Base-by-base conservation (phyloP, 1,140 invertebrate species). In the Cydia amplana region DNA sequence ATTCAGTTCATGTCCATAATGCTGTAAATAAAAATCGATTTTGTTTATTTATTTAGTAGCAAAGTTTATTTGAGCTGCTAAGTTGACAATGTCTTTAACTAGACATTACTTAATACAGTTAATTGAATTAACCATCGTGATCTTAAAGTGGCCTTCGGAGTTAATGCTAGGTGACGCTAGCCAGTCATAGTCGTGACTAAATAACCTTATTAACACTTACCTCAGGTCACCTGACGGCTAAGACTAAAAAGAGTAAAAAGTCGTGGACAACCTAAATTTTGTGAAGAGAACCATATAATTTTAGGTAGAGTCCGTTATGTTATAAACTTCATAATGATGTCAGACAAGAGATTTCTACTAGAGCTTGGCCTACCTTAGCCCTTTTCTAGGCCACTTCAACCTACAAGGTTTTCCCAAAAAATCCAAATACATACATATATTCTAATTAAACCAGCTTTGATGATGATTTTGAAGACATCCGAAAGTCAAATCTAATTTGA, bases 141-240 rank as follows among this genome's bases (percentile, higher is more conserved):
- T 20, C 55, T 60, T 23, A 12, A 23, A 23, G 9, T 23, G 20
- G n/a, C 55, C 20, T 60, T 60, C 55, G 20, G 20, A n/a, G 2
- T 60, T 20, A 60, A n/a, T 60, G 55, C 55, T 23, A 60, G n/a
- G 20, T 23, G 55, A 23, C 23, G 51, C 51, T 55, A 60, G 55
- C 9, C 18, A 70, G 65, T 36, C 36, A 40, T 2, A 70, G 23
- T 70, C 65, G 65, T 70, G 65, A 70, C 65, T 23, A 70, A 70
- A 70, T 43, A 43, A 70, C 65, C 65, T 70, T 70, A 70, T 70
- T 70, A 70, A 40, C 65, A 70, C 65, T 70, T 70, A 67, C 14
- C 25, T 6, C 28, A 43, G 65, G 65, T 70, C 65, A 70, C 0
- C 16, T 70, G 14, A 10, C 49, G 46, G 46, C 51, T 55, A 55